phyloP scores from a whole-genome alignment of 37 sponge, comb jelly and placozoan species.

The Oopsacas minuta region DNA sequence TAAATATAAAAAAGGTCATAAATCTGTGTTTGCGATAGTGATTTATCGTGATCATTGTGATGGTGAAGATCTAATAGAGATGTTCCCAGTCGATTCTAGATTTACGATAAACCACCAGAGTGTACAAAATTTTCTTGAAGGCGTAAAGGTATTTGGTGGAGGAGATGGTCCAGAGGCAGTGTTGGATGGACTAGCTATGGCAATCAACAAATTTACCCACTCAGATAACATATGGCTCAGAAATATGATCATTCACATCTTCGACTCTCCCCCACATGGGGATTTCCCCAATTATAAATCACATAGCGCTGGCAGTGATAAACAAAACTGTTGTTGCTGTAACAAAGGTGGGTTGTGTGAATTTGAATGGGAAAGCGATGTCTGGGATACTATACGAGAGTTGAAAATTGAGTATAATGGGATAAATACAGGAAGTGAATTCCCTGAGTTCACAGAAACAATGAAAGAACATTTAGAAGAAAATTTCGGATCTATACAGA shows the following conservation, averaged over 20 bases:
- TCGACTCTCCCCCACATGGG: not conserved
- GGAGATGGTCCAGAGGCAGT: not conserved
- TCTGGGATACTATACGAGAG: not conserved
- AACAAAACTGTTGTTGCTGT: not conserved
- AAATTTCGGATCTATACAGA: not conserved
- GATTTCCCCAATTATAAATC: not conserved
- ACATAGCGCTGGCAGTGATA: not conserved
- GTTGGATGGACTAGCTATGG: not conserved
- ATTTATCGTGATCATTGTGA: conserved; percentile 18
- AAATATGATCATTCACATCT: not conserved
- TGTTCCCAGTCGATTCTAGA: not conserved
- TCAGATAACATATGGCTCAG: not conserved
- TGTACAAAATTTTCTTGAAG: not conserved
- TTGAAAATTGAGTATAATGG: not conserved
- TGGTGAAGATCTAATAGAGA: not conserved
- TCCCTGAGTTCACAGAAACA: not conserved
- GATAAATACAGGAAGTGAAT: not conserved
- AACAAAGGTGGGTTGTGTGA: not conserved
- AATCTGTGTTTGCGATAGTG: not conserved
- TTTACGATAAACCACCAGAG: not conserved
- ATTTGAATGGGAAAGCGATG: conserved; percentile 6
- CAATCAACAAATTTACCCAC: not conserved
- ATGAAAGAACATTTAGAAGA: not conserved
- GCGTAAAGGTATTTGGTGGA: not conserved
- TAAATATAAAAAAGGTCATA: not conserved